Percentiles rank a stretch among this genome's conserved stretches.
Conservation (phyloP, 30 jellyfish, hydroid and myxozoan genomes). For the Turritopsis dohrnii region DNA sequence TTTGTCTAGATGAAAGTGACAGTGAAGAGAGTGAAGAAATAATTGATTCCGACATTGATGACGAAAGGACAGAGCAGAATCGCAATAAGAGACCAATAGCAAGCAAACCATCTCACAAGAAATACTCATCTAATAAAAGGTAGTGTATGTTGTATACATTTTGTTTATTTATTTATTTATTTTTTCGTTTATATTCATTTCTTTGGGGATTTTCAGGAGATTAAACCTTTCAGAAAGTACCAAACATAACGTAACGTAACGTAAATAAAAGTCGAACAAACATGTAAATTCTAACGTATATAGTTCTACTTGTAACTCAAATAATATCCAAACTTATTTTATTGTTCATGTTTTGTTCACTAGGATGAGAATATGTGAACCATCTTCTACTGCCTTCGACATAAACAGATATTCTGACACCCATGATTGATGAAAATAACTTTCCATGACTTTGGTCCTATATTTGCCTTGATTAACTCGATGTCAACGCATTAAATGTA, state of each 20-base stretch:
- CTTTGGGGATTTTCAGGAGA: no score
- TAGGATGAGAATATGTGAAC: not conserved
- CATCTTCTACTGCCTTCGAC: not conserved
- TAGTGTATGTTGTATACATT: not conserved
- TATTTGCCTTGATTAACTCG: not conserved
- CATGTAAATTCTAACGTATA: no score
- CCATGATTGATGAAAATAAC: not conserved
- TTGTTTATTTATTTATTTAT: no score
- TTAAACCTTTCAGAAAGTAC: no score
- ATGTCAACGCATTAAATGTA: not conserved
- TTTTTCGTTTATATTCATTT: no score
- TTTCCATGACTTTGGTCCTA: not conserved
- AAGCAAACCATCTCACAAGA: not conserved
- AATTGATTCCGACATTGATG: not conserved
- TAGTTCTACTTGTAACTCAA: no score
- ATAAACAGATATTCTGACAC: not conserved
- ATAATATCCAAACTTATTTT: not conserved
- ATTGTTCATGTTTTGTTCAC: not conserved
- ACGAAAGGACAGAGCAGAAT: not conserved
- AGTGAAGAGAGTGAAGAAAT: constrained; percentile 5
- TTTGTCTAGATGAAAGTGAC: not conserved
- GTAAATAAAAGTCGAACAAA: no score
- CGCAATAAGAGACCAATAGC: not conserved
- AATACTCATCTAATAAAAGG: not conserved
- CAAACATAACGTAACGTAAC: no score